A percentile compares a stretch with the other conserved stretches of the same genome.
These are phyloP conservation scores for Irena cyanogastra DNA, from an alignment of 2,113 vertebrate species.

Conservation along the genomic window DNA sequence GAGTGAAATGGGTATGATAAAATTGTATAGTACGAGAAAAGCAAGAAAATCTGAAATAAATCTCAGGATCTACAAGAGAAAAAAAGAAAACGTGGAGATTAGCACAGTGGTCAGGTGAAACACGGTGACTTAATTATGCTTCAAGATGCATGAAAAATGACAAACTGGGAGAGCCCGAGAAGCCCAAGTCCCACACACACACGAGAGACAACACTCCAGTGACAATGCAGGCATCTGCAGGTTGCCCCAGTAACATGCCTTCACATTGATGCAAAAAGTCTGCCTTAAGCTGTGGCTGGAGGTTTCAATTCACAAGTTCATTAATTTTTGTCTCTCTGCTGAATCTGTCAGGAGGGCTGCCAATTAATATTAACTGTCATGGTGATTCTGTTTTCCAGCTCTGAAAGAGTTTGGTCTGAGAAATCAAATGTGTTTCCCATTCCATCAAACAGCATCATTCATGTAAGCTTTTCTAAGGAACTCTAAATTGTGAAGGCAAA, in stretches of 20 bases:
- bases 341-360: background rate
- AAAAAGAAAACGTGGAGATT: background rate
- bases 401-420: background rate
- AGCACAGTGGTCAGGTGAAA: background rate
- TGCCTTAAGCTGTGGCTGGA: background rate
- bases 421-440: rapidly evolving
- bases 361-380: background rate
- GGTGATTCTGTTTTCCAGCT: background rate
- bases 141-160: background rate
- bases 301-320: background rate
- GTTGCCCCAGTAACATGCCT: background rate
- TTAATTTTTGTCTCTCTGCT: background rate
- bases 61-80: constrained; percentile 82
- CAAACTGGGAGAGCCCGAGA: background rate
- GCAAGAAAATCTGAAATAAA: constrained; percentile 98
- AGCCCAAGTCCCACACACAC: background rate
- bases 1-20: constrained; percentile 97
- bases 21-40: constrained; percentile 97
- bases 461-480: background rate
- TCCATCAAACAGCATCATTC: background rate
- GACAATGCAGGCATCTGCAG: background rate
- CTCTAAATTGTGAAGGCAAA: background rate
- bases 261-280: background rate
- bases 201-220: background rate
- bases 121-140: background rate